Base-by-base conservation (phyloP, 2,797 vertebrate genomes). In the Acanthis flammea region DNA sequence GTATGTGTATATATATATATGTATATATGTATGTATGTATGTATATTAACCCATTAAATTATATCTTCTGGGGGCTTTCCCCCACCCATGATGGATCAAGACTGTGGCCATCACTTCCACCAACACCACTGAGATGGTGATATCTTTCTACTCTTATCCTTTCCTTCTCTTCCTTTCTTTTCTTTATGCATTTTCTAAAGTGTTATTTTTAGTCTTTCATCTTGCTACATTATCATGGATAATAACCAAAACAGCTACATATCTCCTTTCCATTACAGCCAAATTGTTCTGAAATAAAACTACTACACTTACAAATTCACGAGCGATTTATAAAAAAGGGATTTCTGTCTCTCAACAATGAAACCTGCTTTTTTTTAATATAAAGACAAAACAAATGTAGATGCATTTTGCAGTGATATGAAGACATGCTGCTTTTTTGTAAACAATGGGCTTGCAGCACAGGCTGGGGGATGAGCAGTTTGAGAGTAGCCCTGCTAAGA, bases 71-170 rank as follows among this genome's bases (percentile, higher is more conserved):
- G 14, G 7, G 7, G 3, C 33, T 76, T 61, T 53, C 14, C 3
- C 3, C 13, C 17, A 54, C 6, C 6, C 14, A 18, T 45, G 24
- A 30, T 14, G 12, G 41, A 61, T 15, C 21, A 54, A 33, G 9
- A 25, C 33, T 41, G 14, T 0, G 0, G 35, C 21, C 33, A 31
- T 41, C 5, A 22, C 9, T 30, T 76, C 0, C 0, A 30, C 23
- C 7, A 51, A 21, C 8, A 25, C 30, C 17, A 25, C 41, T 4
- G 41, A 42, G 41, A 42, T 18, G 3, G 11, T 45, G 11, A 33
- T 53, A 22, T 30, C 9, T 76, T 86, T 47, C 24, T 21, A 12
- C 6, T 14, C 5, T 12, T 61, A 53, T 10, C 2, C 7, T 47
- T 61, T 24, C 24, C 30, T 35, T 77, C 6, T 47, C 30, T 33